Evolutionary conservation across 92 coral and sea anemone species (phyloP).

Genomic region (Plumapathes pennacea): DNA sequence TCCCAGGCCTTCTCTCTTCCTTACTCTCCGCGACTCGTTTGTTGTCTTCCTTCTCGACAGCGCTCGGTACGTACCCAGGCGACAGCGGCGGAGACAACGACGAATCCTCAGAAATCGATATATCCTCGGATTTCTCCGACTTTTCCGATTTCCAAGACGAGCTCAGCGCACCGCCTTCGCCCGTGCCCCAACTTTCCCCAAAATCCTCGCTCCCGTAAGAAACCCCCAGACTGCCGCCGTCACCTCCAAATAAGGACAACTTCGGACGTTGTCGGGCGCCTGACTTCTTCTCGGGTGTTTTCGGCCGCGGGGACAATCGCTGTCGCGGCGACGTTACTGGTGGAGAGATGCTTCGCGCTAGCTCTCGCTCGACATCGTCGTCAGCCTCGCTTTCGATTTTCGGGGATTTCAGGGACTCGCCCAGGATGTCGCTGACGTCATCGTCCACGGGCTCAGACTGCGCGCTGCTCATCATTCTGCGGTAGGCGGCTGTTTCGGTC

Average conservation of each 20-base stretch:
- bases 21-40: not conserved
- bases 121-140: slow-evolving; percentile 42
- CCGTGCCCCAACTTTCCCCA: slow-evolving; percentile 79
- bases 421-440: slow-evolving; percentile 48
- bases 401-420: slow-evolving; percentile 43
- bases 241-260: slow-evolving; percentile 71
- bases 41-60: slow-evolving; percentile 34
- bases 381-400: slow-evolving; percentile 70
- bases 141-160: slow-evolving; percentile 72
- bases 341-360: slow-evolving; percentile 81
- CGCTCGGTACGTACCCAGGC: slow-evolving; percentile 86
- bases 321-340: slow-evolving; percentile 74
- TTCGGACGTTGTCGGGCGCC: slow-evolving; percentile 75
- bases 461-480: slow-evolving; percentile 82
- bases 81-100: slow-evolving; percentile 81
- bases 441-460: slow-evolving; percentile 74
- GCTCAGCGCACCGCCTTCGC: slow-evolving; percentile 33
- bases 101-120: slow-evolving; percentile 29
- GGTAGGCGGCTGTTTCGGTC: slow-evolving; percentile 89
- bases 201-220: slow-evolving; percentile 64
- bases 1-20: not conserved
- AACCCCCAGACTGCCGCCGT: slow-evolving; percentile 42
- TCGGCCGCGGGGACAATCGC: slow-evolving; percentile 30
- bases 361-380: slow-evolving; percentile 75
- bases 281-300: slow-evolving; percentile 51